These are phyloP conservation scores for Muraenolepis orangiensis DNA, from an alignment of 2,797 vertebrate genomes.

Conservation along the genomic window DNA sequence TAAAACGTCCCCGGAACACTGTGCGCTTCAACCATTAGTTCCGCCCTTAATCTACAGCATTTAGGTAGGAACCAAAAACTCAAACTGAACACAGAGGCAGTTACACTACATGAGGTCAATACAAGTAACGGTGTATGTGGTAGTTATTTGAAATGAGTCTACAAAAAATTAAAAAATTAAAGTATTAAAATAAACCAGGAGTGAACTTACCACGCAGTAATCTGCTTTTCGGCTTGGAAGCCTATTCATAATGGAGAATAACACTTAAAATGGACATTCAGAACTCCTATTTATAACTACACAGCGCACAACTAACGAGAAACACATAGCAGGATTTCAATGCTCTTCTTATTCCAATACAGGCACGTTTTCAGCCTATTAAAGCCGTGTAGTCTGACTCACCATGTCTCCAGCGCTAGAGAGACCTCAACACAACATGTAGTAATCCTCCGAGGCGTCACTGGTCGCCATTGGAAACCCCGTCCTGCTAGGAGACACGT, in stretches of 20 bases:
- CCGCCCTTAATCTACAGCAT: too few relatives aligned
- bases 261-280: constrained; percentile 12
- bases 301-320: not conserved
- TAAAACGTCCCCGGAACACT: too few relatives aligned
- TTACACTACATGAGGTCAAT: too few relatives aligned
- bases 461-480: constrained; percentile 63
- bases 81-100: too few relatives aligned
- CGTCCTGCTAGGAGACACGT: not conserved
- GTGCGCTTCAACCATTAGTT: too few relatives aligned
- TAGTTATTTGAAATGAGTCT: not conserved
- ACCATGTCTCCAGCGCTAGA: constrained; percentile 56
- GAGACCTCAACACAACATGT: not conserved
- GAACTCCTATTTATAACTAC: too few relatives aligned
- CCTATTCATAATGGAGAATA: constrained; percentile 59
- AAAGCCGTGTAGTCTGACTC: constrained; percentile 24
- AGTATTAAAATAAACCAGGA: not conserved
- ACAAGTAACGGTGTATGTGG: too few relatives aligned
- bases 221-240: constrained; percentile 66
- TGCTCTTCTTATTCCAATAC: not conserved
- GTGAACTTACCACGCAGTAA: constrained; percentile 69
- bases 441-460: constrained; percentile 59
- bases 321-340: not conserved
- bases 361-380: not conserved
- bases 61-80: too few relatives aligned
- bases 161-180: not conserved